Percentiles rank a stretch among this genome's conserved stretches.
Evolutionary conservation across 1,140 invertebrate species (phyloP).

Genomic region (Platorchestia sp.): DNA sequence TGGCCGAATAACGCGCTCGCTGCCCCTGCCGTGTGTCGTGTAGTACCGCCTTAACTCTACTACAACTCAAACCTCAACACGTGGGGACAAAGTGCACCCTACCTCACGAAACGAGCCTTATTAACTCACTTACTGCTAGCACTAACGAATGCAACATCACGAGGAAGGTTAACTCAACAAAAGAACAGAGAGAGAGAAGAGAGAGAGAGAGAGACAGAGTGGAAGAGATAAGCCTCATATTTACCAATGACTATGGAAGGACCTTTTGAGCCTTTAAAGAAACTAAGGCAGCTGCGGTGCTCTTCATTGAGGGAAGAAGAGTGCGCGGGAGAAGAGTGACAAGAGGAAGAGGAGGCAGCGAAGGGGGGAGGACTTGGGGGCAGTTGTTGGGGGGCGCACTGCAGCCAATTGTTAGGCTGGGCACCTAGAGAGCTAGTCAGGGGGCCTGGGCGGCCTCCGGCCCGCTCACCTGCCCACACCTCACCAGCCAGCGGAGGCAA

Average conservation of each 20-base stretch:
- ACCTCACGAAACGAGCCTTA: not conserved
- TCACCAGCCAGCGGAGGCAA: not conserved
- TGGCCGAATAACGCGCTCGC: not conserved
- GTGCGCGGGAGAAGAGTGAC: slow-evolving; percentile 35
- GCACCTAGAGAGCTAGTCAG: not conserved
- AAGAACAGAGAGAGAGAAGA: slow-evolving; percentile 12
- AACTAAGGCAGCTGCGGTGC: slow-evolving; percentile 78
- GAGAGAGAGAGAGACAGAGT: not conserved
- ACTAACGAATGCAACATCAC: not conserved
- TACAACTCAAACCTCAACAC: not conserved
- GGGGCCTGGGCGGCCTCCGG: not conserved
- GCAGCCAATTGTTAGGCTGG: slow-evolving; percentile 32
- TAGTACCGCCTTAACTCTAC: not conserved
- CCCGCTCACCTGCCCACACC: not conserved
- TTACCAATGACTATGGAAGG: slow-evolving; percentile 69
- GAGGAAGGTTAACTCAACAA: not conserved
- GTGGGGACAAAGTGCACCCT: not conserved
- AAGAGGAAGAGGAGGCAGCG: slow-evolving; percentile 29
- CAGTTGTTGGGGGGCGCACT: slow-evolving; percentile 27
- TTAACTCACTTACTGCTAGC: not conserved
- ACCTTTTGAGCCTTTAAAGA: slow-evolving; percentile 73
- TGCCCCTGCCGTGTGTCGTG: not conserved
- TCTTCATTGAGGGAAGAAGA: slow-evolving; percentile 70
- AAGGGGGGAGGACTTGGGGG: slow-evolving; percentile 46
- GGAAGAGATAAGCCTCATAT: slow-evolving; percentile 15